Evolutionary conservation across 2,888 invertebrate genomes (phyloP).

Genomic region (Diabrotica balteata): DNA sequence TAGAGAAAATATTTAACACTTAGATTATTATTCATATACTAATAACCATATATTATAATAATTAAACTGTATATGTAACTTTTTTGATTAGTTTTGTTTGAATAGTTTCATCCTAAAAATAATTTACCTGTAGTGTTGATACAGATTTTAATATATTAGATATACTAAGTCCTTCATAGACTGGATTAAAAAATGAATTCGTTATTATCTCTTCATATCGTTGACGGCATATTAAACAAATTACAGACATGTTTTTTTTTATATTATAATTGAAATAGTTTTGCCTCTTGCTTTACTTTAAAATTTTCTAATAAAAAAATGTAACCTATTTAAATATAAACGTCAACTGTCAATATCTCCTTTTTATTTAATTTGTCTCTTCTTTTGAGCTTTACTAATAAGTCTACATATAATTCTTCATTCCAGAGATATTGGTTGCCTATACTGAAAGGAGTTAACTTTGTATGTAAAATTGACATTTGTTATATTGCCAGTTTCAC

Average conservation of each 20-base stretch:
- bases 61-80: too few relatives aligned
- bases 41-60: too few relatives aligned
- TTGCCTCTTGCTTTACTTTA: not conserved
- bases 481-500: too few relatives aligned
- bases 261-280: not conserved
- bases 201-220: constrained; percentile 14
- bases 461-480: too few relatives aligned
- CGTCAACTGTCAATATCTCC: not conserved
- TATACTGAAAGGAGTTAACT: too few relatives aligned
- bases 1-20: too few relatives aligned
- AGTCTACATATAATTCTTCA: too few relatives aligned
- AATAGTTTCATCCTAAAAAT: not conserved
- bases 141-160: constrained; percentile 20
- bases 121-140: constrained; percentile 24
- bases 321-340: not conserved
- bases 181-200: constrained; percentile 25
- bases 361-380: not conserved
- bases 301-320: not conserved
- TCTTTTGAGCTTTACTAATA: not conserved
- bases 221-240: constrained; percentile 28
- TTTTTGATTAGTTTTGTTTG: too few relatives aligned
- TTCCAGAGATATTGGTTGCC: too few relatives aligned
- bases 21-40: too few relatives aligned
- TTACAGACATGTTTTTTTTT: constrained; percentile 10
- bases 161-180: constrained; percentile 22